Conservation (phyloP, 2,888 invertebrate species). For the Scaptomyza tumidula region DNA sequence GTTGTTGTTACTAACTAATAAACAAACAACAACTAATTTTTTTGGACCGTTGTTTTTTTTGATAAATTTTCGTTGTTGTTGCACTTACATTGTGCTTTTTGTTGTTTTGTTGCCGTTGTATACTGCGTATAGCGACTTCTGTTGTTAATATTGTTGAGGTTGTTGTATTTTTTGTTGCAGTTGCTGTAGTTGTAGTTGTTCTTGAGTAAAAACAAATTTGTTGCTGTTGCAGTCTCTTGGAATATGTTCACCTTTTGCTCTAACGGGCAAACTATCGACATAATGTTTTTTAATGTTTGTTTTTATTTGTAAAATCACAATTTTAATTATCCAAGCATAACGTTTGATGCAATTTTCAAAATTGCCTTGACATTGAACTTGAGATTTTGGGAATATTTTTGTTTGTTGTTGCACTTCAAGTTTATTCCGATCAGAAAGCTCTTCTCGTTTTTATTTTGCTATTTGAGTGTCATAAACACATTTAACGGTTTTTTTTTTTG, state of each 20-base stretch:
- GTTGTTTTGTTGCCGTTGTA: slow-evolving; percentile 29
- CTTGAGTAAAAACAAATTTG: slow-evolving; percentile 56
- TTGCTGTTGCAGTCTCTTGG: slow-evolving; percentile 71
- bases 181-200: slow-evolving; percentile 45
- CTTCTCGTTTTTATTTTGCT: neutral
- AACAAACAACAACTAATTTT: slow-evolving; percentile 41
- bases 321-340: slow-evolving; percentile 11
- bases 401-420: neutral
- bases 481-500: slow-evolving; percentile 45
- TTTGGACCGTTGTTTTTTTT: slow-evolving; percentile 27
- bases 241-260: slow-evolving; percentile 81
- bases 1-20: slow-evolving; percentile 61
- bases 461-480: slow-evolving; percentile 28
- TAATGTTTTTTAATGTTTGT: slow-evolving; percentile 63
- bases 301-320: slow-evolving; percentile 37
- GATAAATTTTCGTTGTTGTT: slow-evolving; percentile 13
- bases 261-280: slow-evolving; percentile 82
- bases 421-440: slow-evolving; percentile 2
- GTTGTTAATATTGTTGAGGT: slow-evolving; percentile 19
- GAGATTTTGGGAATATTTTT: neutral
- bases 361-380: neutral
- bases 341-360: neutral
- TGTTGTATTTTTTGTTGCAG: slow-evolving; percentile 20
- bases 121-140: slow-evolving; percentile 39
- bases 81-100: slow-evolving; percentile 61